A percentile compares a stretch with the other conserved stretches of the same genome.
phyloP scores from a whole-genome alignment of 1,140 invertebrate species.

The Reticulitermes speratus region DNA sequence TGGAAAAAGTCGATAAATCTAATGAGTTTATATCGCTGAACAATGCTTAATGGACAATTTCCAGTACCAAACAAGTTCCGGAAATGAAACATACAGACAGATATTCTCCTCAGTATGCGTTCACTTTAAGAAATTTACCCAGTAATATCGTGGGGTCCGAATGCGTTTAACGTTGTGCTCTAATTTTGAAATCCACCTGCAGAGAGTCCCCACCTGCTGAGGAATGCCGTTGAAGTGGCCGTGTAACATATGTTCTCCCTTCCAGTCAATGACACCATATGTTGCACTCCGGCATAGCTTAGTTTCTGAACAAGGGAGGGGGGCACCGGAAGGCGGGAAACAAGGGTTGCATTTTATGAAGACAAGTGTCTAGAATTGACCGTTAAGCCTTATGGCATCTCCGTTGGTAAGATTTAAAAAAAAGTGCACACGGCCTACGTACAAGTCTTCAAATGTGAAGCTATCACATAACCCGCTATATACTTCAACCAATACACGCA shows the following conservation, averaged over 20 bases:
- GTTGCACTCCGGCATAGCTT: not conserved
- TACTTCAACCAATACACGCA: no score
- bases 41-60: no score
- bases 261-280: not conserved
- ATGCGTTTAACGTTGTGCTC: not conserved
- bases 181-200: not conserved
- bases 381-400: conserved; percentile 9
- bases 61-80: no score
- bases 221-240: not conserved
- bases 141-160: not conserved
- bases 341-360: not conserved
- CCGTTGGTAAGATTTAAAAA: not conserved
- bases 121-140: no score
- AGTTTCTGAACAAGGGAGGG: not conserved
- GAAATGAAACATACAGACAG: no score
- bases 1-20: no score
- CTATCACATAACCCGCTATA: no score
- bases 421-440: not conserved
- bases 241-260: not conserved
- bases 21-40: no score
- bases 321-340: conserved; percentile 2
- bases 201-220: not conserved
- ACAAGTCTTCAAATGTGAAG: no score
- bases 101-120: no score
- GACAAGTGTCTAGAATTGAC: not conserved